These are phyloP conservation scores for Dendrolimus pini DNA, from an alignment of 2,888 invertebrate species.

Conservation along the genomic window DNA sequence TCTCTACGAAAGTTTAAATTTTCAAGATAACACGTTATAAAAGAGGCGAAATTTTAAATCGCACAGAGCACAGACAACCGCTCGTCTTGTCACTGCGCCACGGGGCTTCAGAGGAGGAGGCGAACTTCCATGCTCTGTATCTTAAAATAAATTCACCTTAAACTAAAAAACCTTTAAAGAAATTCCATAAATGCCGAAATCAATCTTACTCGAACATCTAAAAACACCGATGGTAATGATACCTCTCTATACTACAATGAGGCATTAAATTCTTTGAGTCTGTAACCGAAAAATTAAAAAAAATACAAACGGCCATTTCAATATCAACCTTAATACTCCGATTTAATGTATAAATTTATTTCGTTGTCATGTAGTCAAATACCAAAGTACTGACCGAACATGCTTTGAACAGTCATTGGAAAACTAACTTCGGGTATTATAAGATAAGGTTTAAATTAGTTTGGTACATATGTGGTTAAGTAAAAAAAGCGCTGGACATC, in stretches of 20 bases:
- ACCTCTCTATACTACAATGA: slow-evolving; percentile 27
- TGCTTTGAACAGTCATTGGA: no score
- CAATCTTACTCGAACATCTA: background rate
- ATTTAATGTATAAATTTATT: no score
- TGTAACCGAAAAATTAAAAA: slow-evolving; percentile 22
- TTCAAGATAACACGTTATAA: no score
- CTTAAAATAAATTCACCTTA: no score
- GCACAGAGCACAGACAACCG: no score
- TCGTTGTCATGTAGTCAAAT: no score
- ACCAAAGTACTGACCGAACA: no score
- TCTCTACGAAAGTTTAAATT: no score
- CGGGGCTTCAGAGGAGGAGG: no score
- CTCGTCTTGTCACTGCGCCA: no score
- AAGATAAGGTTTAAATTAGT: slow-evolving; percentile 14
- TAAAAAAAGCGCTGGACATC: slow-evolving; percentile 10
- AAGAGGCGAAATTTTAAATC: no score
- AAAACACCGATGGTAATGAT: slow-evolving; percentile 19
- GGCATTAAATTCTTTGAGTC: slow-evolving; percentile 28
- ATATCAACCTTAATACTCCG: slow-evolving; percentile 4
- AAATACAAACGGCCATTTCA: slow-evolving; percentile 6
- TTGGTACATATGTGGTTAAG: background rate
- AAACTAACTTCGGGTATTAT: background rate
- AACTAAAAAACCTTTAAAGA: background rate
- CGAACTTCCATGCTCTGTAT: no score
- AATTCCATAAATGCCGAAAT: background rate